Evolutionary conservation across 1,140 invertebrate species (phyloP), one percentile per base, ranked within the genome.

Genomic region (Portunus trituberculatus): DNA sequence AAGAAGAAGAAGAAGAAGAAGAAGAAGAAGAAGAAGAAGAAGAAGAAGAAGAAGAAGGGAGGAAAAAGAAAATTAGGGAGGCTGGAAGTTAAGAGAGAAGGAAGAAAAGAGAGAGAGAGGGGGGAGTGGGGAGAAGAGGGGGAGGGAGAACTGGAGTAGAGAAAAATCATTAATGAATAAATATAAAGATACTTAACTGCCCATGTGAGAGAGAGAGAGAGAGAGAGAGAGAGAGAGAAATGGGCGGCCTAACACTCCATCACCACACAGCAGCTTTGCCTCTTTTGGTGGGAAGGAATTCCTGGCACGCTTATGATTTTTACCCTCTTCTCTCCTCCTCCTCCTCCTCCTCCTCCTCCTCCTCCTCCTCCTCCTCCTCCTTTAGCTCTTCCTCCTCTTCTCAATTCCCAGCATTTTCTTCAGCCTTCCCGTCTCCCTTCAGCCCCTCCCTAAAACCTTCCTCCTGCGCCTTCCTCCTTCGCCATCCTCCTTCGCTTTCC

Each of bases 131-230:
- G 14, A 12, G 39, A 0, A 39, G 46, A 46, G 46, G 2, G 88
- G 14, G 4, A 45, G 88, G 39, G 32, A 90, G 88, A 90, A 32
- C 31, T 28, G 39, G 32, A 90, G 88, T 52, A 25, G 46, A 14
- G 46, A 20, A 52, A 25, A 91, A 39, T 39, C 39, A 2, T 39
- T 39, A 39, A 39, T 28, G 39, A 32, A 90, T 28, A 90, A 32
- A 89, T 28, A 89, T 28, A 89, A 32, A 89, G 87, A 89, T n/a
- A n/a, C n/a, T n/a, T n/a, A n/a, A n/a, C n/a, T n/a, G n/a, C n/a
- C n/a, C n/a, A n/a, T n/a, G n/a, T n/a, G 84, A 87, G 84, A 87
- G 84, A 87, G 84, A 87, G 84, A 87, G 84, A 87, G 28, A 29
- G 84, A 29, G 84, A 29, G 84, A 29, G 84, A 29, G 84, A 29